Base-by-base conservation (phyloP, 1,140 invertebrate species). In the Plectrocnemia conspersa region DNA sequence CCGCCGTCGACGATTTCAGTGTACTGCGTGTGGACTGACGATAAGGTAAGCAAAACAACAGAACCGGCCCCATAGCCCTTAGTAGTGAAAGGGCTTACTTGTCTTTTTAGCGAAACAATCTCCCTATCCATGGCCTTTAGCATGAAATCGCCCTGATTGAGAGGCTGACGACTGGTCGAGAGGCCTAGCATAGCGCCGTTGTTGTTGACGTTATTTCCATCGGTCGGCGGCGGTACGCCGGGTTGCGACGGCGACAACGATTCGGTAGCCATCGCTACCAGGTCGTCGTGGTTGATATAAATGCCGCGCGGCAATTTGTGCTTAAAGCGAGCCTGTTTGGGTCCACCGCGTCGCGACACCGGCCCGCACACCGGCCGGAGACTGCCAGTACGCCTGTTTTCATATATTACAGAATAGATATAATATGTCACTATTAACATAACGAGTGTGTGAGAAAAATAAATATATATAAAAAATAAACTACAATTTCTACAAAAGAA, bases 201-300 rank as follows among this genome's bases (percentile, higher is more conserved):
- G 46, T 59, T 62, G 47, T 65, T 66, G 41, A 76, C 72, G 21
- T 32, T 45, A 40, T 52, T 52, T 29, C 54, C 54, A 21, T 56
- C 48, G 16, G 21, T 24, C 3, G 27, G 48, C 1, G 24, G 25
- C n/a, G 24, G 50, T 10, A 33, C 38, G 42, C 32, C 9, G 3
- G 25, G 32, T 18, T 52, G 23, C 10, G 73, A 71, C 64, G 65
- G 71, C 68, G 70, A 77, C 77, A 80, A 76, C 18, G 64, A 82
- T 74, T 65, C 79, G 69, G 82, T 83, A 25, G 91, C 93, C 76
- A 97, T 84, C 40, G 88, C 83, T 52, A 89, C 83, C 64, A 97
- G 80, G 79, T 97, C 94, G 71, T 97, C 93, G 71, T 96, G 89
- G 79, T 94, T 95, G 68, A 98, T 88, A 77, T 93, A 91, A 86